Evolutionary conservation across 2,888 invertebrate species (phyloP).

Genomic region (Tipula helvola): DNA sequence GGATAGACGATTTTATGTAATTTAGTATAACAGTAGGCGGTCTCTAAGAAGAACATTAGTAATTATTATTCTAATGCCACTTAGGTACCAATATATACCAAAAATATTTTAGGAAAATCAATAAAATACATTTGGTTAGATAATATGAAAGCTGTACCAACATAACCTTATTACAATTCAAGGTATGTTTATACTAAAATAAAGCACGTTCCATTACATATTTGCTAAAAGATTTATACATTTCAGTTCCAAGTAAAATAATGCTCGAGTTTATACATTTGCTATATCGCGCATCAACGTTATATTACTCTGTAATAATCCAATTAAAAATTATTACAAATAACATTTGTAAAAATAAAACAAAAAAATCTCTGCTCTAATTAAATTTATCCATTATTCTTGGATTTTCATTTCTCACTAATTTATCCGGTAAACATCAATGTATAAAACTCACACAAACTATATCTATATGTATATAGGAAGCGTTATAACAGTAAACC

Average conservation of each 20-base stretch:
- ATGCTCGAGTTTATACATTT: background rate
- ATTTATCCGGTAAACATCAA: background rate
- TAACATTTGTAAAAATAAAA: background rate
- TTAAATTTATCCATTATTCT: background rate
- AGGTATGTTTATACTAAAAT: background rate
- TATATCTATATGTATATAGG: background rate
- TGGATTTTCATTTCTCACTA: background rate
- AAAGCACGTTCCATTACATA: background rate
- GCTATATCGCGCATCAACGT: background rate
- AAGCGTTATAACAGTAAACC: no score
- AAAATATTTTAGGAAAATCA: no score
- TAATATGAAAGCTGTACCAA: background rate
- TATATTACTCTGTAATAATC: background rate
- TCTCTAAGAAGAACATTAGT: background rate
- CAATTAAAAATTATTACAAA: background rate
- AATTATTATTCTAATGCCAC: background rate
- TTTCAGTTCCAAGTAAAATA: background rate
- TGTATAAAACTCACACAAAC: background rate
- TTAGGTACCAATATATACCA: no score
- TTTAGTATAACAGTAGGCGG: background rate
- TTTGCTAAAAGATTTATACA: background rate
- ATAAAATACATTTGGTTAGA: no score
- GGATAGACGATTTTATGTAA: background rate
- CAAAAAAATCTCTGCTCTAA: no score
- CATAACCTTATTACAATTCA: background rate